Evolutionary conservation across 2,113 vertebrate genomes (phyloP).

Genomic region (Tragelaphus strepsiceros): DNA sequence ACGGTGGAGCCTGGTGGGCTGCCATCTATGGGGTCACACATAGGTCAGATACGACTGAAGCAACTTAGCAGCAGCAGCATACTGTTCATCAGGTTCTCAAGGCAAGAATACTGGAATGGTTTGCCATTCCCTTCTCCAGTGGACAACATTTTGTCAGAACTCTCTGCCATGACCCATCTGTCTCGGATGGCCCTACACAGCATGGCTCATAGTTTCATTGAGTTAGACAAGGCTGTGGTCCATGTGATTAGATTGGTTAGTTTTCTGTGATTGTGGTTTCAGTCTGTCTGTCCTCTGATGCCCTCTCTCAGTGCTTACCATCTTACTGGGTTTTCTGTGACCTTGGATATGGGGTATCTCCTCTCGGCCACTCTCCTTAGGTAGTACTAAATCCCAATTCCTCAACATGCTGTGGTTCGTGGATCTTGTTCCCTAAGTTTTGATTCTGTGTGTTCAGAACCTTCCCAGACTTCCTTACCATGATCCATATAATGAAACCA

Average conservation of each 20-base stretch:
- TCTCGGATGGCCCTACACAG: background rate
- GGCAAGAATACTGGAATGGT: background rate
- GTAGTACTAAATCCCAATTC: background rate
- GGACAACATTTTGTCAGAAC: background rate
- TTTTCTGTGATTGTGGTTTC: background rate
- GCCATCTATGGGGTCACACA: accelerated
- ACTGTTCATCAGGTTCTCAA: background rate
- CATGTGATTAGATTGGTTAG: background rate
- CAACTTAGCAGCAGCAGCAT: background rate
- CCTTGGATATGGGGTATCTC: background rate
- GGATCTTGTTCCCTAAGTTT: background rate
- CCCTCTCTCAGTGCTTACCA: background rate
- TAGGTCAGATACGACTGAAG: background rate
- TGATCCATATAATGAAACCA: background rate
- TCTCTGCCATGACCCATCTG: accelerated
- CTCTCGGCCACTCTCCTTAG: accelerated
- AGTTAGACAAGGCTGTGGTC: background rate
- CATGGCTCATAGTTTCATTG: background rate
- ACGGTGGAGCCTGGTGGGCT: background rate
- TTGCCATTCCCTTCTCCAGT: background rate
- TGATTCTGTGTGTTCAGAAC: background rate
- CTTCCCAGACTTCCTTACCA: background rate
- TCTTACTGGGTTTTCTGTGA: background rate
- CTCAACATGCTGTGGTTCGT: background rate
- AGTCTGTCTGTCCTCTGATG: background rate